Evolutionary conservation across 1,140 invertebrate species (phyloP), one percentile per base, ranked within the genome.

Genomic region (Phocides pigmalion): DNA sequence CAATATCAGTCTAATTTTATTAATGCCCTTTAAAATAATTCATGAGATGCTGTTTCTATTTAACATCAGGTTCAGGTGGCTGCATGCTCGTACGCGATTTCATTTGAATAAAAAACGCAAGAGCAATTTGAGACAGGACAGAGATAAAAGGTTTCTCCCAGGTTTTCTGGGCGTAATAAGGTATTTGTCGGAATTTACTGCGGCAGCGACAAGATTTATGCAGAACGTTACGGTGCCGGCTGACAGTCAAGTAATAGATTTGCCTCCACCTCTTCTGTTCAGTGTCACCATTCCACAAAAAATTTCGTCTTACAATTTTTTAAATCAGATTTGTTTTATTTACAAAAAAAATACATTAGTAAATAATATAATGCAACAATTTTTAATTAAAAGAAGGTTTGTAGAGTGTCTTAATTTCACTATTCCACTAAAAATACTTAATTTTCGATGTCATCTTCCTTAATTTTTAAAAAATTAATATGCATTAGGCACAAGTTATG

Each of bases 111-210:
- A 51, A 51, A 50, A 51, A 51, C 49, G 49, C 11, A 4, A 19
- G 49, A 37, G 49, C 49, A 51, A 51, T 54, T 51, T 16, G 59
- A 58, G 70, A 54, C 42, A 54, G 50, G 53, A 64, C 62, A 66
- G 42, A 72, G 69, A 76, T 74, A 71, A 73, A 74, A 73, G 66
- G 58, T 70, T 74, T 67, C 66, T 62, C 6, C 74, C 69, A 70
- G 64, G 70, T 70, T 76, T 79, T 76, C 73, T 73, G 68, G 70
- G 70, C 64, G 73, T 84, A 80, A 82, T 79, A 80, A 76, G 71
- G 72, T 70, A 68, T 78, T 76, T 65, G 32, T 22, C 56, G 51
- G 63, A 79, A 84, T 82, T 82, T 84, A 82, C 68, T 74, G 72
- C 77, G 62, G 53, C 59, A 51, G 71, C 74, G 58, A 54, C 62